Percentiles rank a stretch among this genome's conserved stretches.
Evolutionary conservation across 2,797 vertebrate species (phyloP).

Genomic region (Sebastes cheni): DNA sequence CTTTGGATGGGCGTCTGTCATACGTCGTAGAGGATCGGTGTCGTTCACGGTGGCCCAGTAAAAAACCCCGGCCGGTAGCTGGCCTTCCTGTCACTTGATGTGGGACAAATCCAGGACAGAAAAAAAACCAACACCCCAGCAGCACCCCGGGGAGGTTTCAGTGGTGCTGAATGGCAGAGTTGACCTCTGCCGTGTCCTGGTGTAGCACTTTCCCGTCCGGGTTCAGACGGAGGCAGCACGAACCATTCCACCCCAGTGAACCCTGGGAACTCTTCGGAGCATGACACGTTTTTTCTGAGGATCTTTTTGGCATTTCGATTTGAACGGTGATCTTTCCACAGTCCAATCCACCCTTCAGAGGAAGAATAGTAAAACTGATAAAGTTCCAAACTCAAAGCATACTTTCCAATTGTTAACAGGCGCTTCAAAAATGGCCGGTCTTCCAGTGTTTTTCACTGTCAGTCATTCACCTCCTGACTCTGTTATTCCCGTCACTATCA

Average conservation of each 20-base stretch:
- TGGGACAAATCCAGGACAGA: conserved; percentile 15
- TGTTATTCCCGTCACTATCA: conserved; percentile 35
- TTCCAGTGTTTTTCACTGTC: conserved; percentile 32
- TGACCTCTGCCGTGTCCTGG: conserved; percentile 27
- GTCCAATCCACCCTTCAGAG: neutral
- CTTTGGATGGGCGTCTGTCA: conserved; percentile 13
- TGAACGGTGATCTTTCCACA: neutral
- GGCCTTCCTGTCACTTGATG: conserved; percentile 32
- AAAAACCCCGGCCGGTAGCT: conserved; percentile 24
- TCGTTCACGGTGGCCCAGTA: conserved; percentile 53
- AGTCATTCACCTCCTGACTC: conserved; percentile 21
- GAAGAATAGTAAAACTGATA: conserved; percentile 4
- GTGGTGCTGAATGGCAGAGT: neutral
- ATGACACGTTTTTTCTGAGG: conserved; percentile 9
- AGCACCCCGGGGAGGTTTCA: neutral
- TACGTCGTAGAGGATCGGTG: conserved; percentile 11
- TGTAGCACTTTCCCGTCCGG: conserved; percentile 24
- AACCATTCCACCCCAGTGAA: conserved; percentile 15
- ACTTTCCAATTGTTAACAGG: neutral
- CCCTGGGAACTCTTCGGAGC: neutral
- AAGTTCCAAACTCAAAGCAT: neutral
- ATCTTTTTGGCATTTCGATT: conserved; percentile 11
- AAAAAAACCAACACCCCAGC: conserved; percentile 25
- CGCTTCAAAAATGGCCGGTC: neutral
- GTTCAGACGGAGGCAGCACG: conserved; percentile 23